Evolutionary conservation across 2,888 invertebrate species (phyloP).

Genomic region (Uropetala carovei): DNA sequence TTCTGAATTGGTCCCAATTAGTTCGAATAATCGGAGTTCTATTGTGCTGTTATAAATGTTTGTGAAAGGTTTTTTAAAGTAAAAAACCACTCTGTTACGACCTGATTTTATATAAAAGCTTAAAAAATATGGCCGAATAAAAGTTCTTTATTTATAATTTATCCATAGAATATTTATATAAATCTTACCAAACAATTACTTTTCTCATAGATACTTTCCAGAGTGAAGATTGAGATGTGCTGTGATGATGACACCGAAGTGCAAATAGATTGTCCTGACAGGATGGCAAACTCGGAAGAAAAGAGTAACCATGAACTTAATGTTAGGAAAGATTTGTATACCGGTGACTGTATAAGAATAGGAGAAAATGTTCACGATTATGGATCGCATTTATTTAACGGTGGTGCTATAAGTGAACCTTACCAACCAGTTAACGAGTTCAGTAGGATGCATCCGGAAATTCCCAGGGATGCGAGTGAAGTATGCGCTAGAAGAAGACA

Average conservation of each 20-base stretch:
- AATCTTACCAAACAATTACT: neutral
- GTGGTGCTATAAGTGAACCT: neutral
- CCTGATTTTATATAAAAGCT: no score
- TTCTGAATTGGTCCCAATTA: no score
- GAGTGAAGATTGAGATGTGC: conserved; percentile 20
- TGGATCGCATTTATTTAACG: neutral
- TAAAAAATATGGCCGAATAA: no score
- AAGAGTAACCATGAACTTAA: neutral
- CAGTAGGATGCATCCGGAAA: neutral
- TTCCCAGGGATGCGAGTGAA: neutral
- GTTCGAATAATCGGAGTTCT: no score
- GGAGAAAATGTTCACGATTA: neutral
- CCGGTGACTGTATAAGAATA: neutral
- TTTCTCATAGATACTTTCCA: neutral
- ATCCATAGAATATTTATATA: no score
- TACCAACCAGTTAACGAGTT: neutral
- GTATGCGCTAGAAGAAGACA: neutral
- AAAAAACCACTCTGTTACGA: no score
- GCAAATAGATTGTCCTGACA: neutral
- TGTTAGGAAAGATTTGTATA: neutral
- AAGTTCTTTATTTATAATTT: no score
- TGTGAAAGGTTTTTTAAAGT: no score
- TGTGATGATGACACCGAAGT: neutral
- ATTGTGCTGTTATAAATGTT: no score
- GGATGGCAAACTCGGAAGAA: neutral